phyloP scores from a whole-genome alignment of 1,140 invertebrate species.

The Lucilia sericata region DNA sequence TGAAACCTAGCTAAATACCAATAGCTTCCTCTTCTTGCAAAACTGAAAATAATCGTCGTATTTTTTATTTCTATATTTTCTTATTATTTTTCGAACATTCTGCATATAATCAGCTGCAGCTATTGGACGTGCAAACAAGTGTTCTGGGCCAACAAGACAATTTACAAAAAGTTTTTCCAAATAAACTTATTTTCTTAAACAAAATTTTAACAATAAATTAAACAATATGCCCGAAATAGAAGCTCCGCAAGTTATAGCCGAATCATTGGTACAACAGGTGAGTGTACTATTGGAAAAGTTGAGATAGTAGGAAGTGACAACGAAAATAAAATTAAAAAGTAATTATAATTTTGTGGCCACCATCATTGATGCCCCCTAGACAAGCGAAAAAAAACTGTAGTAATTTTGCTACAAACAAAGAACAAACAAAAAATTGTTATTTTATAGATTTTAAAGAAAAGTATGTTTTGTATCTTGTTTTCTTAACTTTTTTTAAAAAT shows the following conservation, averaged over 20 bases:
- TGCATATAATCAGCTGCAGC: constrained; percentile 11
- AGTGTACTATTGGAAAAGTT: constrained; percentile 43
- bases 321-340: too few species aligned
- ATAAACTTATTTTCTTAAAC: background rate
- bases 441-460: background rate
- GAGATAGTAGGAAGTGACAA: background rate
- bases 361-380: background rate
- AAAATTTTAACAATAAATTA: background rate
- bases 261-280: constrained; percentile 83
- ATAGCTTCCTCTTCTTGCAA: too few species aligned
- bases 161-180: background rate
- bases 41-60: background rate
- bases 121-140: constrained; percentile 34
- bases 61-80: background rate
- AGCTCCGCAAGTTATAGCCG: constrained; percentile 81
- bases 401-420: constrained; percentile 32
- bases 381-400: too few species aligned
- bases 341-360: background rate
- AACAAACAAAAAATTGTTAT: constrained; percentile 40
- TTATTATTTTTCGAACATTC: background rate
- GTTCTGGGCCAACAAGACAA: background rate
- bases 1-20: too few species aligned
- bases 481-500: background rate
- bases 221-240: constrained; percentile 73
- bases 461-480: background rate